phyloP scores from a whole-genome alignment of 2,113 vertebrate genomes.

The Kryptolebias marmoratus region DNA sequence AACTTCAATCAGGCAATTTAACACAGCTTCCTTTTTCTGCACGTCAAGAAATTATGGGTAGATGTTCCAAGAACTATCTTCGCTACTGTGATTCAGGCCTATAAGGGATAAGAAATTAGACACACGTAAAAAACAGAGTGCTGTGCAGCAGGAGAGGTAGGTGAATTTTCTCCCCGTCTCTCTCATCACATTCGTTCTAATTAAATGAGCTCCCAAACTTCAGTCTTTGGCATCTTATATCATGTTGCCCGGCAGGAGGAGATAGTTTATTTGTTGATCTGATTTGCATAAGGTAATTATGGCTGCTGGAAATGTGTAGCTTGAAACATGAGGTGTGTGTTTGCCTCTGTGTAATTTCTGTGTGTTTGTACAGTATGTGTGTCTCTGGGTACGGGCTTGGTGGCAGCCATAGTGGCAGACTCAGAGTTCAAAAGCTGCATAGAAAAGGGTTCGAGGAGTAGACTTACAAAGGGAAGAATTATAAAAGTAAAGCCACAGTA shows the following conservation, averaged over 20 bases:
- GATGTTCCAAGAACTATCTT: conserved; percentile 26
- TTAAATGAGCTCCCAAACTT: conserved; percentile 62
- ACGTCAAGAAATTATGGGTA: conserved; percentile 16
- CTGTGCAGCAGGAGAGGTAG: conserved; percentile 2
- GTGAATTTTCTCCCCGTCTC: conserved; percentile 17
- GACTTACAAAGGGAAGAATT: conserved; percentile 15
- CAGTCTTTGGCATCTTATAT: conserved; percentile 49
- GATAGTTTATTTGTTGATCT: conserved; percentile 64
- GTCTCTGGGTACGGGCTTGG: conserved; percentile 28
- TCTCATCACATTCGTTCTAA: conserved; percentile 56
- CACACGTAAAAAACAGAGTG: conserved; percentile 39
- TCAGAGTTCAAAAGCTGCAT: conserved; percentile 49
- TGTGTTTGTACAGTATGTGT: conserved; percentile 8
- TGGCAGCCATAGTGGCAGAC: conserved; percentile 29
- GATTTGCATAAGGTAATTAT: conserved; percentile 77
- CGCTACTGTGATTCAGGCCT: conserved; percentile 38
- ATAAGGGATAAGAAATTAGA: conserved; percentile 38
- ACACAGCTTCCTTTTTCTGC: not conserved
- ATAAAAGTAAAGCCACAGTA: conserved; percentile 37
- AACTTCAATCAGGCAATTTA: conserved; percentile 30
- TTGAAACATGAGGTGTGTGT: conserved; percentile 36
- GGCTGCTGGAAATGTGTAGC: conserved; percentile 51
- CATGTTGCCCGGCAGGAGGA: conserved; percentile 52
- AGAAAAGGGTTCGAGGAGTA: conserved; percentile 6
- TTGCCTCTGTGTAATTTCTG: conserved; percentile 18